Conservation (phyloP, 2,888 invertebrate species). For the Ametastegia equiseti region DNA sequence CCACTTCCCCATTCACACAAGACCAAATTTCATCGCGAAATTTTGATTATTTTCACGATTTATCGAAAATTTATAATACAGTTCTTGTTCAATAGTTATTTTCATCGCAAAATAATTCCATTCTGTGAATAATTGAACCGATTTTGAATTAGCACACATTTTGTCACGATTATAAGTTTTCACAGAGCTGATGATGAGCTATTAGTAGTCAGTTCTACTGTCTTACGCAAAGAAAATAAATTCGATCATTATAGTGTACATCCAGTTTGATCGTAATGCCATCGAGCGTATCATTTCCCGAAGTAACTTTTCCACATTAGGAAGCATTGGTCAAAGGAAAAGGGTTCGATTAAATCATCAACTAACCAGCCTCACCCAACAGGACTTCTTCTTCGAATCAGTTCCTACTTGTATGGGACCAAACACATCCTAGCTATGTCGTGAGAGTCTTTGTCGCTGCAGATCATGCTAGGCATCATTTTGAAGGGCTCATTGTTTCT, state of each 20-base stretch:
- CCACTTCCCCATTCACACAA: too few relatives aligned
- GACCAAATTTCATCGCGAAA: neutral
- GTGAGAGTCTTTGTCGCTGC: conserved; percentile 79
- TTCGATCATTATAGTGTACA: neutral
- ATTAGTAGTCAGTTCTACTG: too few relatives aligned
- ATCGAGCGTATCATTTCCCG: conserved; percentile 81
- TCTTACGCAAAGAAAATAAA: neutral
- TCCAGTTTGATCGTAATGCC: conserved; percentile 79
- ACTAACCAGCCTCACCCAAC: conserved; percentile 78
- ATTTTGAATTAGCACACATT: neutral
- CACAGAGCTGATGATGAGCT: neutral
- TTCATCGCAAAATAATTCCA: too few relatives aligned
- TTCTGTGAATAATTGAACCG: neutral
- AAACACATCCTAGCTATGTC: too few relatives aligned
- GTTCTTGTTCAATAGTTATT: too few relatives aligned
- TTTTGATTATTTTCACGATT: neutral
- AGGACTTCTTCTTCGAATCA: conserved; percentile 77
- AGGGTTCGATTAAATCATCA: conserved; percentile 81
- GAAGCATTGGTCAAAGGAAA: too few relatives aligned
- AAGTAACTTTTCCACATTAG: too few relatives aligned
- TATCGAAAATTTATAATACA: too few relatives aligned
- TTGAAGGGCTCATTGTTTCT: conserved; percentile 83
- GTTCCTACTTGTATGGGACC: too few relatives aligned
- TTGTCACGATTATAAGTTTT: neutral
- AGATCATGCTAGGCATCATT: conserved; percentile 78